Percentiles rank a stretch among this genome's conserved stretches.
phyloP scores from a whole-genome alignment of 2,113 vertebrate genomes.

The Seriola dumerili region DNA sequence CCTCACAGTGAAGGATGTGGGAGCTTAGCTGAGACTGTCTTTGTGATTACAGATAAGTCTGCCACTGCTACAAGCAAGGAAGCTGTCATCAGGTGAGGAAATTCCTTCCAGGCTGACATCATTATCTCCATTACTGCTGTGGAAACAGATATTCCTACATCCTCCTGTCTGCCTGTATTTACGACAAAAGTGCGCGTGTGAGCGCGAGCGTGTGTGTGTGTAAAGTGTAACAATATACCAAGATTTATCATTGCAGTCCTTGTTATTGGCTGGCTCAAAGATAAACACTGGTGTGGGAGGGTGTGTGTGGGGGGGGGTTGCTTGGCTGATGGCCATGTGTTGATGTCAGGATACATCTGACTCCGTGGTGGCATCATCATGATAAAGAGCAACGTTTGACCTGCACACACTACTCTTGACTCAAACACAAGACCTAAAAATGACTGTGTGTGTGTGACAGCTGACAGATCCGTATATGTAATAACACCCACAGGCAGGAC shows the following conservation, averaged over 20 bases:
- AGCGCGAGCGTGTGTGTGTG: not conserved
- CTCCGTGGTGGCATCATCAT: constrained; percentile 16
- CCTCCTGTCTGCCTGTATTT: constrained; percentile 22
- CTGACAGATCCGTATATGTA: constrained; percentile 13
- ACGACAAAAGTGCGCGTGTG: not conserved
- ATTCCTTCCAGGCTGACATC: constrained; percentile 64
- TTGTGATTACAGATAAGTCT: constrained; percentile 16
- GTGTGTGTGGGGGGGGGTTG: not conserved
- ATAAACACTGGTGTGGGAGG: not conserved
- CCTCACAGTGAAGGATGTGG: not conserved
- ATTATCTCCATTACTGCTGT: constrained; percentile 42
- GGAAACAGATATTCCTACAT: constrained; percentile 45
- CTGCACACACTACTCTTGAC: constrained; percentile 16
- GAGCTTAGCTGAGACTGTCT: not conserved
- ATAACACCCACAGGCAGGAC: constrained; percentile 34
- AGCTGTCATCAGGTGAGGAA: constrained; percentile 59
- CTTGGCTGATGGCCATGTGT: constrained; percentile 41
- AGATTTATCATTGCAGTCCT: constrained; percentile 11
- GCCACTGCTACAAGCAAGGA: constrained; percentile 25
- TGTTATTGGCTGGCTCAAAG: not conserved
- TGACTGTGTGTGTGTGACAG: constrained; percentile 17
- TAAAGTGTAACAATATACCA: not conserved
- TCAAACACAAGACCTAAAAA: constrained; percentile 10
- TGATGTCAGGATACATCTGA: constrained; percentile 48
- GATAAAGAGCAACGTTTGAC: constrained; percentile 56